Percentiles rank a stretch among this genome's conserved stretches.
These are phyloP conservation scores for Cremastinae sp. DNA, from an alignment of 2,888 invertebrate genomes.

Conservation along the genomic window DNA sequence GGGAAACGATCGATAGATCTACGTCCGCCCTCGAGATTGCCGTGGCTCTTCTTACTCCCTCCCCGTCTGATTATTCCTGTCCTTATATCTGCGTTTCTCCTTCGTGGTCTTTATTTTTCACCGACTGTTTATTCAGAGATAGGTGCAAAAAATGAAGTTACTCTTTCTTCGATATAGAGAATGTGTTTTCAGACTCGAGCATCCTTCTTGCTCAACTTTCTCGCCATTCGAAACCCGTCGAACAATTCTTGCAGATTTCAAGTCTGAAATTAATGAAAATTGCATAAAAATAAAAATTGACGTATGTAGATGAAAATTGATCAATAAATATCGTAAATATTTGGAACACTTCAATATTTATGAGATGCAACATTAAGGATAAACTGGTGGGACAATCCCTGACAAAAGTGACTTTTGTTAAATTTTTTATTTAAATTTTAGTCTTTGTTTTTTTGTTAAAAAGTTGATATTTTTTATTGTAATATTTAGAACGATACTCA, in stretches of 20 bases:
- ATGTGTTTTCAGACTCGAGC: constrained; percentile 40
- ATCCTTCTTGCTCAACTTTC: constrained; percentile 41
- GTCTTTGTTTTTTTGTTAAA: too few species aligned
- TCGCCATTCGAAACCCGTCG: constrained; percentile 28
- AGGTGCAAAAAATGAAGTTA: constrained; percentile 41
- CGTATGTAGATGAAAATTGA: constrained; percentile 68
- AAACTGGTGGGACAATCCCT: too few species aligned
- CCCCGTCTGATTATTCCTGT: constrained; percentile 32
- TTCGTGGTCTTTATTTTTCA: constrained; percentile 15
- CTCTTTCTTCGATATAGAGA: constrained; percentile 47
- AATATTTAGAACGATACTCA: too few species aligned
- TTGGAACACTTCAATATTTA: too few species aligned
- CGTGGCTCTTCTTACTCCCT: constrained; percentile 51
- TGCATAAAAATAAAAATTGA: constrained; percentile 65
- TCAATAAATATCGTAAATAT: too few species aligned
- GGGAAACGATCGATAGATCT: constrained; percentile 71
- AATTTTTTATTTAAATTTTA: too few species aligned
- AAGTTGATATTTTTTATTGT: too few species aligned
- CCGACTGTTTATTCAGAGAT: constrained; percentile 43
- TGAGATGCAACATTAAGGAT: too few species aligned
- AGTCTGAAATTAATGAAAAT: constrained; percentile 53
- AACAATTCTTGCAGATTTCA: constrained; percentile 52
- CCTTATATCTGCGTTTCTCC: background rate
- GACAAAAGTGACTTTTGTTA: too few species aligned
- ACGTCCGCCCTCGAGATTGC: constrained; percentile 69